Conservation (phyloP, 1,140 invertebrate genomes). For the Hylaeus anthracinus region DNA sequence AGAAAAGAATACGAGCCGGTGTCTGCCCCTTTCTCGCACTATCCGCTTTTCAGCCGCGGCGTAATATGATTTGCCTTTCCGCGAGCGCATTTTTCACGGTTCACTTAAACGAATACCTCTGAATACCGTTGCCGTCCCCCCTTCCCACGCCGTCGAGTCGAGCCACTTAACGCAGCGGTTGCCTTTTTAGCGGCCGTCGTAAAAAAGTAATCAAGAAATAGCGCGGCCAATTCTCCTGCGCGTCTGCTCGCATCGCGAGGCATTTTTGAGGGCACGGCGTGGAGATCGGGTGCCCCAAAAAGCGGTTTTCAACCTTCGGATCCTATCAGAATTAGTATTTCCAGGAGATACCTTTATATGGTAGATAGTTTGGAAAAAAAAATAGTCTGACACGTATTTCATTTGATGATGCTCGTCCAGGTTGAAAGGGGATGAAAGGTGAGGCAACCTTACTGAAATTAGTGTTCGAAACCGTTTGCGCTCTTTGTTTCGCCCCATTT, state of each 20-base stretch:
- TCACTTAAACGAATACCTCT: conserved; percentile 21
- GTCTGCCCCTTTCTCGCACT: neutral
- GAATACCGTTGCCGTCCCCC: conserved; percentile 3
- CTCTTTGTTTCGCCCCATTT: too few relatives aligned
- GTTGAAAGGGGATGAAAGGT: too few relatives aligned
- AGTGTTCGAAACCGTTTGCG: too few relatives aligned
- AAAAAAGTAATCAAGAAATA: conserved; percentile 25
- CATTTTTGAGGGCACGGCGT: neutral
- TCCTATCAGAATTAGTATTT: too few relatives aligned
- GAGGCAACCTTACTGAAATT: too few relatives aligned
- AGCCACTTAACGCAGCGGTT: conserved; percentile 21
- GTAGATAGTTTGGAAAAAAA: too few relatives aligned
- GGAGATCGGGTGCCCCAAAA: too few relatives aligned
- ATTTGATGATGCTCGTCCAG: too few relatives aligned
- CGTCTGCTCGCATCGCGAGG: neutral
- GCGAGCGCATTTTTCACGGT: conserved; percentile 22
- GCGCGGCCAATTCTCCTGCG: neutral
- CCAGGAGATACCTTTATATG: too few relatives aligned
- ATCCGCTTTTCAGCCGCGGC: neutral
- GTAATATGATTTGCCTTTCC: conserved; percentile 15
- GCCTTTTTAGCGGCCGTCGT: conserved; percentile 17
- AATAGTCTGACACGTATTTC: too few relatives aligned
- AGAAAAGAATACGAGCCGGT: neutral
- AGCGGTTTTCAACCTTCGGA: too few relatives aligned
- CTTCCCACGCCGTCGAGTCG: too few relatives aligned